Conservation (phyloP, 2,888 invertebrate species). For the Apotomis turbidana region DNA sequence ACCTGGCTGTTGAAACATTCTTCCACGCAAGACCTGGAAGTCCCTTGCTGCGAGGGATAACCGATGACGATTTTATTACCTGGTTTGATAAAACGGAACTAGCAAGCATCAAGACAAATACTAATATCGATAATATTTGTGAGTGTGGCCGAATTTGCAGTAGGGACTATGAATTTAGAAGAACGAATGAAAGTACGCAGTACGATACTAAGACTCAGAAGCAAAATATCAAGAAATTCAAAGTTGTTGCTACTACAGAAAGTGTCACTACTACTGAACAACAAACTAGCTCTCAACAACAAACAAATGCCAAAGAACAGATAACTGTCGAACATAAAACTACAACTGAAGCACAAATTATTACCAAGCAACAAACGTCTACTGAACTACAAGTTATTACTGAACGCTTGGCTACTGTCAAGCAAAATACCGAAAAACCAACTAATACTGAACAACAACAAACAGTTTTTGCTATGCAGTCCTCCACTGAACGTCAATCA, state of each 20-base stretch:
- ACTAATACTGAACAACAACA: slow-evolving; percentile 30
- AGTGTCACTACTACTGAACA: slow-evolving; percentile 40
- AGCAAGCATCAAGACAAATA: slow-evolving; percentile 72
- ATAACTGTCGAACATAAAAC: slow-evolving; percentile 29
- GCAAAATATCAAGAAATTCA: slow-evolving; percentile 2
- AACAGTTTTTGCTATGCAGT: background rate
- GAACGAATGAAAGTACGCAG: slow-evolving; percentile 52
- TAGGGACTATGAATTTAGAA: slow-evolving; percentile 73
- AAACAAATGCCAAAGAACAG: background rate
- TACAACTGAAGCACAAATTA: slow-evolving; percentile 11
- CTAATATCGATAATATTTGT: slow-evolving; percentile 80
- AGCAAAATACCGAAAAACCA: slow-evolving; percentile 35
- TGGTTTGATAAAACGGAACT: slow-evolving; percentile 86
- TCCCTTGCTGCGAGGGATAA: slow-evolving; percentile 84
- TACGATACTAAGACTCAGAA: slow-evolving; percentile 15
- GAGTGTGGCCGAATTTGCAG: slow-evolving; percentile 81
- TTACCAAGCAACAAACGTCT: slow-evolving; percentile 18
- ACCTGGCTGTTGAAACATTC: slow-evolving; percentile 86
- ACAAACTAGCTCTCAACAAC: slow-evolving; percentile 19
- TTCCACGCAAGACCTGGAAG: slow-evolving; percentile 86
- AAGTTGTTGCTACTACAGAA: slow-evolving; percentile 40
- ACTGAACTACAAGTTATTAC: background rate
- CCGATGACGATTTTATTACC: slow-evolving; percentile 86
- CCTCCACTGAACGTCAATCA: slow-evolving; percentile 32
- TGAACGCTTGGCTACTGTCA: slow-evolving; percentile 22